Evolutionary conservation across 2,113 vertebrate species (phyloP).

Genomic region (Triplophysa siluroides): DNA sequence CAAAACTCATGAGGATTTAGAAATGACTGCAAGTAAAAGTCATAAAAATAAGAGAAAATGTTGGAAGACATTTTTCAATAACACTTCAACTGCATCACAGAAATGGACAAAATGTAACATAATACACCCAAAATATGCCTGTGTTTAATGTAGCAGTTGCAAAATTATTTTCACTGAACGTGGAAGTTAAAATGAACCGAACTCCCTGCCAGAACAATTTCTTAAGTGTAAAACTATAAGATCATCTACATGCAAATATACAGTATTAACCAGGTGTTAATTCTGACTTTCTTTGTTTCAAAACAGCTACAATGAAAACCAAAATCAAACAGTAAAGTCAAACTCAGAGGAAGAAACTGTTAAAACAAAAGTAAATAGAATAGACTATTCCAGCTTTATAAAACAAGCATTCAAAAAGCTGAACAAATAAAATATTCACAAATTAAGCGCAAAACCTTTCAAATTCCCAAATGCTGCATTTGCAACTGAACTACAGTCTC

Average conservation of each 20-base stretch:
- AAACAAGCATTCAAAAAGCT: conserved; percentile 19
- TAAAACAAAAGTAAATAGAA: conserved; percentile 13
- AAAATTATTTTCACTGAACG: neutral
- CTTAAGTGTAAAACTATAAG: neutral
- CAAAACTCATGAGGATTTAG: neutral
- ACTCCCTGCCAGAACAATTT: too few relatives aligned
- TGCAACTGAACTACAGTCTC: neutral
- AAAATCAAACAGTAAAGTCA: neutral
- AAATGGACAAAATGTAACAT: neutral
- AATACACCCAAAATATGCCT: neutral
- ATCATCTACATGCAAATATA: conserved; percentile 9
- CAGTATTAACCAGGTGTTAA: neutral
- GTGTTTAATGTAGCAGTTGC: neutral
- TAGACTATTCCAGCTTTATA: neutral
- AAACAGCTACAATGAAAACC: neutral
- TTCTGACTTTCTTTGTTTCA: neutral
- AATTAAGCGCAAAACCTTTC: conserved; percentile 1
- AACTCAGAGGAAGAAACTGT: neutral
- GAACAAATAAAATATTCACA: conserved; percentile 30
- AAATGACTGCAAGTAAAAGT: neutral
- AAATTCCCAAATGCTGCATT: conserved; percentile 12
- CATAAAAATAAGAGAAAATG: neutral
- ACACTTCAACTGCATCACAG: neutral
- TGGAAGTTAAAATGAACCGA: neutral
- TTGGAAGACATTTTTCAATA: neutral